phyloP scores from a whole-genome alignment of 2,797 vertebrate species.

The Sylvilagus floridanus region DNA sequence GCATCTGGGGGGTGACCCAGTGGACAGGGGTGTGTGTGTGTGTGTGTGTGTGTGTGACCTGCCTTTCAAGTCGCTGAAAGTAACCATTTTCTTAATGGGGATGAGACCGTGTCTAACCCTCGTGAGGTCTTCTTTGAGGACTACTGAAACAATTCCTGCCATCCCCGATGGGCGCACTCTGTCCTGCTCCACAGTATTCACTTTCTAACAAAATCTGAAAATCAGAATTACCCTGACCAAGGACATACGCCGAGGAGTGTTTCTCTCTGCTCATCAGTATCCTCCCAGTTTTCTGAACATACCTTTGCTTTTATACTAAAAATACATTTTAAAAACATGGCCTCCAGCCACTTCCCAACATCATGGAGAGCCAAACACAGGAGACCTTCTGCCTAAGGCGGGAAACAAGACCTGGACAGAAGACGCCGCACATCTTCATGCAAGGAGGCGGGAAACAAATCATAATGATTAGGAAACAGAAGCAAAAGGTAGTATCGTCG shows the following conservation, averaged over 20 bases:
- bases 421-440: not conserved
- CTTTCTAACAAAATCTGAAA: not conserved
- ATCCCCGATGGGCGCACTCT: not conserved
- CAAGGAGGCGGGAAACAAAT: not conserved
- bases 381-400: not conserved
- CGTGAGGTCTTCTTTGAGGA: not conserved
- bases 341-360: not conserved
- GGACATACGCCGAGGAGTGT: not conserved
- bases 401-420: not conserved
- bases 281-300: not conserved
- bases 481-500: not conserved
- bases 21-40: no score
- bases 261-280: not conserved
- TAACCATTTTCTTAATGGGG: no score
- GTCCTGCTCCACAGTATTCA: not conserved
- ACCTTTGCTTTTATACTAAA: slow-evolving; percentile 45
- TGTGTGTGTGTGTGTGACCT: no score
- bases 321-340: not conserved
- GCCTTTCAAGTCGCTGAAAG: no score
- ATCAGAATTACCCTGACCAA: not conserved
- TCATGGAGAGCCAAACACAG: not conserved
- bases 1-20: no score
- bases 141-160: not conserved
- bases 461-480: not conserved
- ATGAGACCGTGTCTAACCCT: not conserved